phyloP scores from a whole-genome alignment of 2,113 vertebrate genomes.

The Morone chrysops region DNA sequence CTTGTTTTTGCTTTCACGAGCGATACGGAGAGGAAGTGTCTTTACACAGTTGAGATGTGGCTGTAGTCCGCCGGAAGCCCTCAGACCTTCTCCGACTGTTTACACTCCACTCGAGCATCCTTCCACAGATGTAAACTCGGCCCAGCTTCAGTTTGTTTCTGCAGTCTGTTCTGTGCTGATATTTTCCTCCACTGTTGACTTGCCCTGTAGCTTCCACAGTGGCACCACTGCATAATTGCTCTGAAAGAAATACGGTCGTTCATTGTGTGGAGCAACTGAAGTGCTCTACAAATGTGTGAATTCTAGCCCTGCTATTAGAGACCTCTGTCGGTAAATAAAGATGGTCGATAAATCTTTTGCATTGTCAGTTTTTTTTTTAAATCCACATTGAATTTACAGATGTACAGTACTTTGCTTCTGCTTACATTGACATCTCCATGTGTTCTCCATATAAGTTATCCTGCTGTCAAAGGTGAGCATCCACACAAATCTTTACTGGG shows the following conservation, averaged over 20 bases:
- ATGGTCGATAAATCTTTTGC: conserved; percentile 82
- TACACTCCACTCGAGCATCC: conserved; percentile 76
- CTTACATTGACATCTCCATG: too few relatives aligned
- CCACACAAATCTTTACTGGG: not conserved
- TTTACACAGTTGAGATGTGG: conserved; percentile 49
- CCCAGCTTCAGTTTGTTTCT: conserved; percentile 65
- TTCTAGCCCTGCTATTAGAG: conserved; percentile 86
- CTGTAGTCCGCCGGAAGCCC: conserved; percentile 26
- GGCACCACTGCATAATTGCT: conserved; percentile 83
- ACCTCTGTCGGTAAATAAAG: conserved; percentile 88
- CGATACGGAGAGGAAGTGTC: conserved; percentile 50
- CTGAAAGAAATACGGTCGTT: conserved; percentile 86
- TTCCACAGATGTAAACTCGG: conserved; percentile 50
- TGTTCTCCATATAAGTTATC: not conserved
- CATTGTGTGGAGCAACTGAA: conserved; percentile 78
- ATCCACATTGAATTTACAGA: not conserved
- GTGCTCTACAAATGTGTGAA: conserved; percentile 85
- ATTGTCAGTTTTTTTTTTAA: conserved; percentile 47
- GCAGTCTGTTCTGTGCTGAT: conserved; percentile 66
- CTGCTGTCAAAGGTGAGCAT: not conserved
- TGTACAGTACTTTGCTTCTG: not conserved
- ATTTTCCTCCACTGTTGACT: conserved; percentile 63
- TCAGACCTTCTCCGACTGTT: conserved; percentile 58
- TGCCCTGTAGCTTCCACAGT: conserved; percentile 73
- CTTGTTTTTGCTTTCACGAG: conserved; percentile 53